Base-by-base conservation (phyloP, 2,888 invertebrate genomes). In the Sphaerophoria taeniata region DNA sequence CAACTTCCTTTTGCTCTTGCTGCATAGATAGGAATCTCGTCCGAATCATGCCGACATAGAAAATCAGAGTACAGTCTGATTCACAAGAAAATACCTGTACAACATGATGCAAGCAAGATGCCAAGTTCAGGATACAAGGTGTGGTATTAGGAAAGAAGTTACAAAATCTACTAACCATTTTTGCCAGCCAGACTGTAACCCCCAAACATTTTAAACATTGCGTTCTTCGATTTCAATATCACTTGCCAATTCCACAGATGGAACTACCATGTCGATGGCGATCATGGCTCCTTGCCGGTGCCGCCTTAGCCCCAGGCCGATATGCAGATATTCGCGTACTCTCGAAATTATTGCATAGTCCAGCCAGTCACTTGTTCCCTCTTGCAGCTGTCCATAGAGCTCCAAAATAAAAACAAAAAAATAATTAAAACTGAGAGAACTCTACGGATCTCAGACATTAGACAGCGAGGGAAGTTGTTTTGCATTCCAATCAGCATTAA, bases 401-500 rank as follows among this genome's bases (percentile, higher is more conserved):
- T 12, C 9, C 9, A 43, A 39, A 7, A 47, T 34, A 31, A 78
- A 51, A 72, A 51, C 0, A 47, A 11, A 34, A 53, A 82, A 72
- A 72, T 78, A 82, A 73, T 78, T 82, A 78, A 16, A 61, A 47
- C 14, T 34, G 60, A 77, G 69, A 70, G 31, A 76, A 12, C 76
- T 47, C 55, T 24, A 24, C 24, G 11, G 51, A 34, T 61, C 12
- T 16, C 12, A 31, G 49, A 24, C 31, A 69, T 73, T 60, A 65
- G 53, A 74, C 51, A 39, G 67, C 24, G 24, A 24, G 24, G 51
- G 49, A 58, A 65, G 70, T 61, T 76, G 43, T 43, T 24, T 69
- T 69, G 72, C 85, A 85, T 85, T 81, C 85, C 81, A 85, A 65
- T 79, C 70, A 70, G 56, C 63, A 79, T 69, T 55, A 61, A 69